Conservation (phyloP, 2,113 vertebrate genomes). For the Cyanoramphus novaezelandiae region DNA sequence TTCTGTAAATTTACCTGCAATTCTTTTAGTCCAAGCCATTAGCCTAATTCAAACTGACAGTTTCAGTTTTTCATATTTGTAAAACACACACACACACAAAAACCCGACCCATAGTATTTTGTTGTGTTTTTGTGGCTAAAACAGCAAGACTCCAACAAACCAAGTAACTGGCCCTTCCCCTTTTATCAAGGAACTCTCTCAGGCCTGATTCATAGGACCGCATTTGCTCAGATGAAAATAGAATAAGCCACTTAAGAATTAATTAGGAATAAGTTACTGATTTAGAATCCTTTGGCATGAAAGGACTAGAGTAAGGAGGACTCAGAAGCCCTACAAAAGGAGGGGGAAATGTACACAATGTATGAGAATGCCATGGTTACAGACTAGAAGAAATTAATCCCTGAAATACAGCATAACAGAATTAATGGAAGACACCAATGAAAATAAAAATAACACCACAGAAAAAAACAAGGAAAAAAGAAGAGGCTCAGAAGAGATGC, state of each 20-base stretch:
- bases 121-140: neutral
- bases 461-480: neutral
- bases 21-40: neutral
- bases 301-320: neutral
- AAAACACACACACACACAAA: neutral
- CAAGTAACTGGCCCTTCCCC: neutral
- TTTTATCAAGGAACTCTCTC: neutral
- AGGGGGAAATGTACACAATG: neutral
- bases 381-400: slow-evolving; percentile 12
- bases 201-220: neutral
- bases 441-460: neutral
- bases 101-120: neutral
- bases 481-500: neutral
- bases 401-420: slow-evolving; percentile 14
- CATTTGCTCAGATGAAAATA: slow-evolving; percentile 15
- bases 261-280: neutral
- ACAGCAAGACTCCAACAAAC: neutral
- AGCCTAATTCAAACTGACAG: neutral
- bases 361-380: slow-evolving; percentile 19
- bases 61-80: neutral
- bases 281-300: neutral
- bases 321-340: neutral
- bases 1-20: neutral
- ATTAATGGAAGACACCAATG: neutral
- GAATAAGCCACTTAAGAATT: slow-evolving; percentile 17